These are phyloP conservation scores for Monarcha castaneiventris DNA, from an alignment of 2,113 vertebrate species.

Conservation along the genomic window DNA sequence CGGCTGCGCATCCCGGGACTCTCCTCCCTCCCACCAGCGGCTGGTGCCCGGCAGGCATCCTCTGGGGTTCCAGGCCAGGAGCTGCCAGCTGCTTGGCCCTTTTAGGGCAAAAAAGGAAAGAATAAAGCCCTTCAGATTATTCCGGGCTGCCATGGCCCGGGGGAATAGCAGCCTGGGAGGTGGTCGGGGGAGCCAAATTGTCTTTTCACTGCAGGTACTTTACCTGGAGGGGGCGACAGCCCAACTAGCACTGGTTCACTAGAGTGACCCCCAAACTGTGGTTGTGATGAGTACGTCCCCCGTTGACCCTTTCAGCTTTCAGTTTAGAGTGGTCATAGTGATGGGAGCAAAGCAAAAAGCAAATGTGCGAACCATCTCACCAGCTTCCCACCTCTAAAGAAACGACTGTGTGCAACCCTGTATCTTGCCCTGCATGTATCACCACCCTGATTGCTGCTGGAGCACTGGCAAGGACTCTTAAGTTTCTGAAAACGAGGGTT, in stretches of 20 bases:
- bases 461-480: neutral
- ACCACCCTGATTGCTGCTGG: neutral
- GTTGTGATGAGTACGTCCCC: too few relatives aligned
- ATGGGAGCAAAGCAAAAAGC: neutral
- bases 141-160: fast-evolving
- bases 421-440: neutral
- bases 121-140: neutral
- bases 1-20: too few relatives aligned
- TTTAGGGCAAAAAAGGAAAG: neutral
- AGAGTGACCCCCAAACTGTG: neutral
- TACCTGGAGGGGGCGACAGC: too few relatives aligned
- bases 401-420: fast-evolving
- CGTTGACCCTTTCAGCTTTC: neutral
- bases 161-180: neutral
- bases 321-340: fast-evolving
- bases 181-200: fast-evolving
- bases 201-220: neutral
- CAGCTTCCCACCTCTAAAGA: neutral
- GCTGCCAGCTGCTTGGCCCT: neutral
- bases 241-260: too few relatives aligned
- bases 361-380: neutral
- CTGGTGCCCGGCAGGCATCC: neutral
- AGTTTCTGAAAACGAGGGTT: neutral
- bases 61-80: neutral
- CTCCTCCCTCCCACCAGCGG: neutral